phyloP scores from a whole-genome alignment of 1,140 invertebrate genomes.

The Apolygus lucorum region DNA sequence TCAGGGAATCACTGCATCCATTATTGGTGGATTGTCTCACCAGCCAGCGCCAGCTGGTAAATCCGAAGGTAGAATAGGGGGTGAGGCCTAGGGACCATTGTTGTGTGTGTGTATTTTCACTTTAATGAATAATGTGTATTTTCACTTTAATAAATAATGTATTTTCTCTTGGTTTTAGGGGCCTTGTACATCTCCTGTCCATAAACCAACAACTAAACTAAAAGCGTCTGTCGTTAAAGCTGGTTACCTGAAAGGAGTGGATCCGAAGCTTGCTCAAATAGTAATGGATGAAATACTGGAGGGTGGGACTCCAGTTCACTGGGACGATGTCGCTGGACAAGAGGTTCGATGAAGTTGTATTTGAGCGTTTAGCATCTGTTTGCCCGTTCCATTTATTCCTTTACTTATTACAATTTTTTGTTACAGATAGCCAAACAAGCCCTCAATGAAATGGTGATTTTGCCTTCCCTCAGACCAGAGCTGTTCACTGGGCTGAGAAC shows the following conservation, averaged over 20 bases:
- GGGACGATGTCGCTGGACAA: slow-evolving; percentile 89
- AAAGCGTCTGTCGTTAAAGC: slow-evolving; percentile 41
- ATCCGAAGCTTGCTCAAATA: slow-evolving; percentile 79
- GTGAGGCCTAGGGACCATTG: no score
- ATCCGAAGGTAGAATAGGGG: no score
- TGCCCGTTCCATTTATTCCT: background rate
- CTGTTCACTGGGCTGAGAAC: slow-evolving; percentile 86
- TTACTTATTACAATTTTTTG: background rate
- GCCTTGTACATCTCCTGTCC: slow-evolving; percentile 50
- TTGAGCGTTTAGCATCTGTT: no score
- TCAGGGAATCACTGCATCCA: no score
- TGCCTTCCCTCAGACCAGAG: slow-evolving; percentile 89
- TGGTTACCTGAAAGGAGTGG: slow-evolving; percentile 60
- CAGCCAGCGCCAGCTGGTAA: no score
- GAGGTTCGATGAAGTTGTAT: no score
- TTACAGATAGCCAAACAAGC: slow-evolving; percentile 81
- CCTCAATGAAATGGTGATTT: slow-evolving; percentile 93
- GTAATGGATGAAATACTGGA: slow-evolving; percentile 68
- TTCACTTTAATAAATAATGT: no score
- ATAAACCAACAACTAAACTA: slow-evolving; percentile 46
- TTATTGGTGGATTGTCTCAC: no score
- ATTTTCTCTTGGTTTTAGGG: no score
- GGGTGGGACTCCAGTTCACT: slow-evolving; percentile 71
- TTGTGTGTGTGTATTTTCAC: no score
- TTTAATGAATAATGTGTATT: no score